These are phyloP conservation scores for Phrixothrix hirtus DNA, from an alignment of 2,888 invertebrate genomes.

Conservation along the genomic window DNA sequence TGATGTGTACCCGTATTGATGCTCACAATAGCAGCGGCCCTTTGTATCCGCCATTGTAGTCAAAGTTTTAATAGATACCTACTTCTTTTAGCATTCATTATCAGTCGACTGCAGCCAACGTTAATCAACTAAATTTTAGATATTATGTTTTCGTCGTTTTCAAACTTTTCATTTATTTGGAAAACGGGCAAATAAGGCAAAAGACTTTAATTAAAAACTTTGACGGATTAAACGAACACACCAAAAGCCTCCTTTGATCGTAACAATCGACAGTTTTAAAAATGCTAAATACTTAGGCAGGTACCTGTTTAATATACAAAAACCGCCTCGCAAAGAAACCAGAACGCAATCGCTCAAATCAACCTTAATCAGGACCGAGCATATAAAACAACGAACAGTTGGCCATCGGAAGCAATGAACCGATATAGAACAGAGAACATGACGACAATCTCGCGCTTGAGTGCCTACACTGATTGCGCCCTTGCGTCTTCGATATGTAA, in stretches of 20 bases:
- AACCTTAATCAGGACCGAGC: too few relatives aligned
- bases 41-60: conserved; percentile 51
- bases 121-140: conserved; percentile 55
- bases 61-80: conserved; percentile 58
- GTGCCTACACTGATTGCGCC: conserved; percentile 35
- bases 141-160: conserved; percentile 48
- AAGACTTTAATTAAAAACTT: conserved; percentile 32
- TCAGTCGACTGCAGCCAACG: conserved; percentile 50
- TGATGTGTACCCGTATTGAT: conserved; percentile 57
- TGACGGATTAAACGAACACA: conserved; percentile 22
- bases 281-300: neutral
- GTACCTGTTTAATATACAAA: too few relatives aligned
- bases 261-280: conserved; percentile 18
- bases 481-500: conserved; percentile 33
- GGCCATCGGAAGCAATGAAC: conserved; percentile 23
- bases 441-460: conserved; percentile 38
- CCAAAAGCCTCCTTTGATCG: conserved; percentile 21
- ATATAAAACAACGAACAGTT: conserved; percentile 9
- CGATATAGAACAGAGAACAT: conserved; percentile 22
- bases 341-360: too few relatives aligned
- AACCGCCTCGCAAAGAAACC: too few relatives aligned
- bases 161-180: conserved; percentile 49
- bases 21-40: conserved; percentile 48
- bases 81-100: conserved; percentile 56
- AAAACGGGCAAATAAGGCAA: conserved; percentile 51